These are phyloP conservation scores for Tenebrio molitor DNA, from an alignment of 1,140 invertebrate genomes.

Conservation along the genomic window DNA sequence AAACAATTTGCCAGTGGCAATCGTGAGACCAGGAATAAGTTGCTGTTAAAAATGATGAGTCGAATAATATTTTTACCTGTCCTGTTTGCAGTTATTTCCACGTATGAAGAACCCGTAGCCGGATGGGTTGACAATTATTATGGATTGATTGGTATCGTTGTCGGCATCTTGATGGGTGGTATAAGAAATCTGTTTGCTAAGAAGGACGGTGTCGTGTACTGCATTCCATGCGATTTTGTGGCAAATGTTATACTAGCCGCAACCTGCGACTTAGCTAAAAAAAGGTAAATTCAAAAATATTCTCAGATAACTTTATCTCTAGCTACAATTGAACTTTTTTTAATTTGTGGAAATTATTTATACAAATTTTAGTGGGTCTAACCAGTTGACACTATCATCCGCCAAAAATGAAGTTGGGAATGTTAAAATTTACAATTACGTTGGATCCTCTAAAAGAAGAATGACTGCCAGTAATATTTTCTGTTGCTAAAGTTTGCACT, in stretches of 20 bases:
- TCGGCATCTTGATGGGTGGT: slow-evolving; percentile 71
- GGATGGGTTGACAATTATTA: slow-evolving; percentile 86
- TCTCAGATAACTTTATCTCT: too few species aligned
- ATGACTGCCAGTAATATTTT: too few species aligned
- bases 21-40: slow-evolving; percentile 75
- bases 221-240: slow-evolving; percentile 79
- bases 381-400: too few species aligned
- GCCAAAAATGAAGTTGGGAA: too few species aligned
- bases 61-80: slow-evolving; percentile 48
- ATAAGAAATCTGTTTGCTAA: slow-evolving; percentile 64
- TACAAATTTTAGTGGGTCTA: too few species aligned
- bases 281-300: slow-evolving; percentile 61
- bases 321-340: too few species aligned
- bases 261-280: slow-evolving; percentile 73
- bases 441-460: too few species aligned
- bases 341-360: too few species aligned
- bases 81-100: slow-evolving; percentile 70
- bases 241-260: slow-evolving; percentile 77
- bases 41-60: slow-evolving; percentile 51
- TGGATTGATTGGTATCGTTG: slow-evolving; percentile 74
- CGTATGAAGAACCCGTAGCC: slow-evolving; percentile 68
- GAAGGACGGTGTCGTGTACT: slow-evolving; percentile 70
- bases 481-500: too few species aligned
- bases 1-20: slow-evolving; percentile 70
- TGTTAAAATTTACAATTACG: neutral